Evolutionary conservation across 2,888 invertebrate species (phyloP), one percentile per base, ranked within the genome.

Genomic region (Sylvicola cinctus): DNA sequence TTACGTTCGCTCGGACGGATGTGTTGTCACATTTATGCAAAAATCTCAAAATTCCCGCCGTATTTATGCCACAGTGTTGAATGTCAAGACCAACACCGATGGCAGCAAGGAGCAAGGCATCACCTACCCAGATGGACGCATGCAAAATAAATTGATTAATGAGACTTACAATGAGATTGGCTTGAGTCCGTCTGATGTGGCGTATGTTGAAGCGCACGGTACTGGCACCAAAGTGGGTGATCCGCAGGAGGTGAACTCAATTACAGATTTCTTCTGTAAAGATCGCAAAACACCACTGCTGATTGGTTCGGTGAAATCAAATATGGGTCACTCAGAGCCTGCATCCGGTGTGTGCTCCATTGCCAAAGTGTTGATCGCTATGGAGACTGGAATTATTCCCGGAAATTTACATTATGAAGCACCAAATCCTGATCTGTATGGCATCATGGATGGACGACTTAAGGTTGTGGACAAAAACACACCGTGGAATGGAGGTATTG

Each of bases 211-310:
- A 60, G 91, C 95, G 34, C 98, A 98, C 59, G 96, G 96, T 36
- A 98, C 96, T 14, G 98, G 96, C 38, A 98, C 96, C 8, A 93
- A 93, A 65, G 80, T 78, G 29, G 93, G 96, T n/a, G 98, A 98
- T 62, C 95, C 95, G 2, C 87, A 95, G 54, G 98, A 98, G 62
- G 76, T 91, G 3, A 91, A 93, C 55, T 80, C 91, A 1, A 88
- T 98, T 43, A 79, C 83, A 0, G 84, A 88, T 41, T 68, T 87
- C 39, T 90, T 91, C 62, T 91, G 90, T 60, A 73, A 76, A 52
- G 74, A 74, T 41, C 70, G 90, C 31, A 63, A 66, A 38, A 59
- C 60, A 20, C 90, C 95, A 5, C 65, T 98, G 31, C 59, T 93
- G 29, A 74, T 98, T 47, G 96, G 96, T 13, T 93, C 95, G 0